Evolutionary conservation across 1,140 invertebrate genomes (phyloP), one percentile per base, ranked within the genome.

Genomic region (Conopomorpha cramerella): DNA sequence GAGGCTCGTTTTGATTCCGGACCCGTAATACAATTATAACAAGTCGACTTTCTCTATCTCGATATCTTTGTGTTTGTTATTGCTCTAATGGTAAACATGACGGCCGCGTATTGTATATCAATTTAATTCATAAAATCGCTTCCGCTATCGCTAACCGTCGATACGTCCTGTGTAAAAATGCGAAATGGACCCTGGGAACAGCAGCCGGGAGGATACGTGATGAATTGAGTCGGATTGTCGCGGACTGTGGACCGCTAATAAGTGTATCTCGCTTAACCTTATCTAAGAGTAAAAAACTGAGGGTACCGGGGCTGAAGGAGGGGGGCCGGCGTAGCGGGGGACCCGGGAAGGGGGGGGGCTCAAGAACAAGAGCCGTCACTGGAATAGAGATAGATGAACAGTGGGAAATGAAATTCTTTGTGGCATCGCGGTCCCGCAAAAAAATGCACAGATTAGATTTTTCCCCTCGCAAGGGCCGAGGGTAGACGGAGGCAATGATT

Each of bases 331-430:
- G 44, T n/a, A n/a, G n/a, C n/a, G 44, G 41, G 30, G 34, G 45
- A 39, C 32, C 35, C 34, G 48, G 35, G 51, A 44, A 43, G 30
- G 41, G 45, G 44, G 51, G 43, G 46, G 46, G 43, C 34, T 41
- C 49, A 73, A 71, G 70, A 74, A 73, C 65, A 72, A 68, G 70
- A 70, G 67, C 63, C 70, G 76, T 74, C 67, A 68, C 58, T 71
- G 68, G 66, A 70, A 70, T 73, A 67, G 73, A 78, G 77, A 79
- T 76, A 76, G 71, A 79, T 79, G 77, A 77, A 79, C 68, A 77
- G 71, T 73, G 65, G 73, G 72, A 79, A 79, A 79, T 79, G 77
- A 79, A 79, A 79, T 79, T 79, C 77, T 78, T 79, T 76, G 77
- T 77, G 77, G 72, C 66, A 70, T 73, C 77, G 74, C 71, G 77